A percentile compares a stretch with the other conserved stretches of the same genome.
Conservation (phyloP, 2,888 invertebrate species). For the Hipparchia semele region DNA sequence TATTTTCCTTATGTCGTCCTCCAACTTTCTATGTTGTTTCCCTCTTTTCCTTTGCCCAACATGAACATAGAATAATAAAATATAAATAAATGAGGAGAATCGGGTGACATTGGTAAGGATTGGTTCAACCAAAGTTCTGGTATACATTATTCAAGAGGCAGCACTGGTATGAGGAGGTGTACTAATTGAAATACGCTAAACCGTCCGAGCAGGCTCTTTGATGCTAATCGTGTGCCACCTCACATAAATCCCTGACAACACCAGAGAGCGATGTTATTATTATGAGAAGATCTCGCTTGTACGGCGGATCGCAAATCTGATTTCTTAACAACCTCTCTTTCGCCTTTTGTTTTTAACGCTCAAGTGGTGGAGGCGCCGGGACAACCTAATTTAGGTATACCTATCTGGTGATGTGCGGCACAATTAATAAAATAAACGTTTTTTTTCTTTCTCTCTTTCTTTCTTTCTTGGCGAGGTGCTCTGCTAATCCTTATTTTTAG, state of each 20-base stretch:
- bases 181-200: constrained; percentile 65
- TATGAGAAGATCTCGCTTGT: background rate
- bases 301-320: too few relatives aligned
- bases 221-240: constrained; percentile 65
- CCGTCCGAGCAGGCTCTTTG: constrained; percentile 55
- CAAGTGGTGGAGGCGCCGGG: too few relatives aligned
- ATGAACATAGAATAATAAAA: too few relatives aligned
- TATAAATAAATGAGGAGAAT: constrained; percentile 48
- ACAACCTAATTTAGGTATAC: too few relatives aligned
- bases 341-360: too few relatives aligned
- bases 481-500: background rate
- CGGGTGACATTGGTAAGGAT: constrained; percentile 48
- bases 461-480: background rate
- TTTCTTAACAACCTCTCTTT: too few relatives aligned
- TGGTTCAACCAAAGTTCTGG: constrained; percentile 62
- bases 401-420: too few relatives aligned
- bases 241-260: constrained; percentile 58
- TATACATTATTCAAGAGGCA: constrained; percentile 63
- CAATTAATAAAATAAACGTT: too few relatives aligned
- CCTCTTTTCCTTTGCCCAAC: too few relatives aligned
- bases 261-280: constrained; percentile 45
- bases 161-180: constrained; percentile 40
- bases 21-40: too few relatives aligned
- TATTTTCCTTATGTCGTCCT: too few relatives aligned
- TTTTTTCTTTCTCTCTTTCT: too few relatives aligned